phyloP scores from a whole-genome alignment of 2,888 invertebrate genomes.

The Apodemia zela region DNA sequence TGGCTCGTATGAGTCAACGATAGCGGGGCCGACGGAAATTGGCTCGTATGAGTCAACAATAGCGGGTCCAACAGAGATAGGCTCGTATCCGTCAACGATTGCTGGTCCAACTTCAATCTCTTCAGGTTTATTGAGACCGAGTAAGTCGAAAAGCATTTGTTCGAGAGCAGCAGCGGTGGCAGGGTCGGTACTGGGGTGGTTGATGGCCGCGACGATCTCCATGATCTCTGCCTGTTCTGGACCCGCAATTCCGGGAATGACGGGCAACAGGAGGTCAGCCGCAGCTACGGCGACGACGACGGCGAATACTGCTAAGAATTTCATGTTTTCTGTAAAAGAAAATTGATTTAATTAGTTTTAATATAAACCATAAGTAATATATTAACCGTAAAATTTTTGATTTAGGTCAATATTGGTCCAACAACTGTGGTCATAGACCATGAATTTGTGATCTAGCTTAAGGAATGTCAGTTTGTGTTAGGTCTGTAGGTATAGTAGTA shows the following conservation, averaged over 20 bases:
- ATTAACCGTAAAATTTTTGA: too few species aligned
- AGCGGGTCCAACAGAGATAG: constrained; percentile 31
- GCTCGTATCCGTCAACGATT: constrained; percentile 25
- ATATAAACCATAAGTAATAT: too few species aligned
- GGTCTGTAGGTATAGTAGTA: too few species aligned
- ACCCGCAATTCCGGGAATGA: constrained; percentile 36
- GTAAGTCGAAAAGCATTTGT: constrained; percentile 34
- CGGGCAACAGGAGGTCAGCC: constrained; percentile 29
- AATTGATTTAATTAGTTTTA: background rate
- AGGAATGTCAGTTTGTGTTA: too few species aligned
- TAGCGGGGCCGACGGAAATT: constrained; percentile 28
- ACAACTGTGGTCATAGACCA: too few species aligned
- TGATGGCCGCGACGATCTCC: constrained; percentile 50
- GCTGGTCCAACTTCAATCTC: constrained; percentile 25
- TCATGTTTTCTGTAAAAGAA: constrained; percentile 42
- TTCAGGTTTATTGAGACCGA: constrained; percentile 34
- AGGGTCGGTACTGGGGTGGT: constrained; percentile 43
- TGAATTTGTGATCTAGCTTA: too few species aligned
- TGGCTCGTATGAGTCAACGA: constrained; percentile 28
- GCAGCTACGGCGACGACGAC: constrained; percentile 42
- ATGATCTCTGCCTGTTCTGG: constrained; percentile 37
- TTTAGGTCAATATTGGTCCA: too few species aligned
- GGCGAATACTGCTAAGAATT: constrained; percentile 54
- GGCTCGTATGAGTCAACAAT: constrained; percentile 28
- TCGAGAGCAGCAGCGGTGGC: constrained; percentile 40